These are phyloP conservation scores for Rotaria socialis DNA, from an alignment of 2,888 invertebrate genomes.

Conservation along the genomic window DNA sequence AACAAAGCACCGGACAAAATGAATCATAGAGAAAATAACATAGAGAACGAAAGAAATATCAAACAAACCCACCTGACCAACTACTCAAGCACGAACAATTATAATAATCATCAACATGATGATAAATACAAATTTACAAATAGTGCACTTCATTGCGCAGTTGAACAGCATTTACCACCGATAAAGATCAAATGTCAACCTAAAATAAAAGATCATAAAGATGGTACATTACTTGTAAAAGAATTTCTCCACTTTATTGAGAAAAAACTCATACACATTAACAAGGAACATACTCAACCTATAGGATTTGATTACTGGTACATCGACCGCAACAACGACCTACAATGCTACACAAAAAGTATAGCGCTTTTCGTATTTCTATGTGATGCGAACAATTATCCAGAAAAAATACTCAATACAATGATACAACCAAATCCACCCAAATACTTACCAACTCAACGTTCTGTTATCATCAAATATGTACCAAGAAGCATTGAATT, in stretches of 20 bases:
- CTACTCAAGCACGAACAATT: too few species aligned
- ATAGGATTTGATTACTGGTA: neutral
- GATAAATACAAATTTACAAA: neutral
- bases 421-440: too few species aligned
- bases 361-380: neutral
- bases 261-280: neutral
- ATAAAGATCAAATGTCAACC: neutral
- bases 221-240: neutral
- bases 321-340: neutral
- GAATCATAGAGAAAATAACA: too few species aligned
- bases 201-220: neutral
- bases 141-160: neutral
- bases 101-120: too few species aligned
- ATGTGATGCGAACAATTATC: too few species aligned
- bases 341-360: neutral
- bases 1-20: too few species aligned
- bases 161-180: neutral
- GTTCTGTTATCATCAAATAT: too few species aligned
- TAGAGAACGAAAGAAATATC: too few species aligned
- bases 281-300: neutral
- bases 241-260: neutral
- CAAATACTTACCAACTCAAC: too few species aligned
- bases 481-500: too few species aligned
- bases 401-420: too few species aligned
- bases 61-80: too few species aligned